Conservation (phyloP, 2,888 invertebrate genomes). For the Camptogramma bilineatum region DNA sequence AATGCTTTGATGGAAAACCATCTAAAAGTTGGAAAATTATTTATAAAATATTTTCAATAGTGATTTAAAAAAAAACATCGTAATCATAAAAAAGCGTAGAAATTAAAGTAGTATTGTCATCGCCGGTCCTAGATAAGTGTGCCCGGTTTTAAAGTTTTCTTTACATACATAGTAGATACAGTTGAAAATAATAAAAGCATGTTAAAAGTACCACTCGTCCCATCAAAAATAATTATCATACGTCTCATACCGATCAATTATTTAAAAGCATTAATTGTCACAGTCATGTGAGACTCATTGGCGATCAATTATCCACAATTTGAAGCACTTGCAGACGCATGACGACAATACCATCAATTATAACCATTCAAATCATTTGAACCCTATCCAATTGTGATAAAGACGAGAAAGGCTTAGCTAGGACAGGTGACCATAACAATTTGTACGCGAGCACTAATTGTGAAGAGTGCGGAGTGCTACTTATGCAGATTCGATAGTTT, state of each 20-base stretch:
- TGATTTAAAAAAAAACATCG: too few relatives aligned
- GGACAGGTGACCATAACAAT: constrained; percentile 49
- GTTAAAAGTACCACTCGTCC: background rate
- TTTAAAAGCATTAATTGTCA: constrained; percentile 58
- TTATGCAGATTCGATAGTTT: constrained; percentile 55
- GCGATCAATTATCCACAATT: constrained; percentile 80
- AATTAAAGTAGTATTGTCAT: too few relatives aligned
- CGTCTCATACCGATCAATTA: constrained; percentile 1
- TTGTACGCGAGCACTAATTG: constrained; percentile 74
- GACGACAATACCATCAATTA: constrained; percentile 47
- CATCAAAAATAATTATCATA: background rate
- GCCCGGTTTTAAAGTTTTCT: too few relatives aligned
- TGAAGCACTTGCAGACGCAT: constrained; percentile 72
- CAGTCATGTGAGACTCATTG: constrained; percentile 70
- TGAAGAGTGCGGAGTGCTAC: constrained; percentile 60
- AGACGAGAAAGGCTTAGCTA: constrained; percentile 18
- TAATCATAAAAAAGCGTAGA: too few relatives aligned
- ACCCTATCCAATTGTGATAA: constrained; percentile 21
- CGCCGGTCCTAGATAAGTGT: too few relatives aligned
- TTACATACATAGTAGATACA: too few relatives aligned
- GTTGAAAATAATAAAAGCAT: too few relatives aligned
- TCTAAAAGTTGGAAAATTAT: too few relatives aligned
- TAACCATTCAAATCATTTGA: background rate
- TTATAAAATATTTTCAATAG: too few relatives aligned
- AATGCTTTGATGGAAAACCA: too few relatives aligned